phyloP scores from a whole-genome alignment of 2,797 vertebrate species.

The Silurus aristotelis region DNA sequence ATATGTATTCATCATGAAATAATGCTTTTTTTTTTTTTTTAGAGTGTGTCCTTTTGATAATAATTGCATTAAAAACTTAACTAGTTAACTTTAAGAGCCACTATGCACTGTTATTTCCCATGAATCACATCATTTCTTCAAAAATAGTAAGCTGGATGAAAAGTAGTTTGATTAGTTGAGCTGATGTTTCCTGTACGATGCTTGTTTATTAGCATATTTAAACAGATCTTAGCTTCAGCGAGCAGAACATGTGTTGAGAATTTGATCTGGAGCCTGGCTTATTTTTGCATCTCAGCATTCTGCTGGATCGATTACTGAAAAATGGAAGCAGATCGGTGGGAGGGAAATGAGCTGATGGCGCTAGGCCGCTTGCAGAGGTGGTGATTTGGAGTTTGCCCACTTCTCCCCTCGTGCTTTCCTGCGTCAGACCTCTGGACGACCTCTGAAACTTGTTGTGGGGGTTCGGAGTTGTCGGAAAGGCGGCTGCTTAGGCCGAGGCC shows the following conservation, averaged over 20 bases:
- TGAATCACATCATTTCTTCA: neutral
- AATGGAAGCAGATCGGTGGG: constrained; percentile 1
- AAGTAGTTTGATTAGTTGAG: neutral
- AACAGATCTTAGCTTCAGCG: neutral
- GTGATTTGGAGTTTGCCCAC: constrained; percentile 7
- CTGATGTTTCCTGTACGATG: constrained; percentile 1
- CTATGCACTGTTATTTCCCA: neutral
- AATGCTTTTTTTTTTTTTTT: neutral
- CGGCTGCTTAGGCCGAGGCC: constrained; percentile 80
- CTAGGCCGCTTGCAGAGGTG: constrained; percentile 11
- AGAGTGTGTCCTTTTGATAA: neutral
- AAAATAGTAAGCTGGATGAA: neutral
- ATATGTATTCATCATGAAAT: neutral
- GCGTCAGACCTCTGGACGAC: constrained; percentile 83
- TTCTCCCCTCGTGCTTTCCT: constrained; percentile 70
- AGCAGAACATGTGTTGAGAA: neutral
- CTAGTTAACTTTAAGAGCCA: neutral
- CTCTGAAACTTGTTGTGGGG: constrained; percentile 74
- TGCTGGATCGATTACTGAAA: neutral
- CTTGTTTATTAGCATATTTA: no score
- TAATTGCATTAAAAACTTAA: neutral
- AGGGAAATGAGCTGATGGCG: neutral
- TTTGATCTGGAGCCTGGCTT: neutral
- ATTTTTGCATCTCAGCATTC: neutral
- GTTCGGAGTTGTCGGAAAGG: constrained; percentile 77